Base-by-base conservation (phyloP, 2,888 invertebrate genomes). In the Zaprionus obscuricornis region DNA sequence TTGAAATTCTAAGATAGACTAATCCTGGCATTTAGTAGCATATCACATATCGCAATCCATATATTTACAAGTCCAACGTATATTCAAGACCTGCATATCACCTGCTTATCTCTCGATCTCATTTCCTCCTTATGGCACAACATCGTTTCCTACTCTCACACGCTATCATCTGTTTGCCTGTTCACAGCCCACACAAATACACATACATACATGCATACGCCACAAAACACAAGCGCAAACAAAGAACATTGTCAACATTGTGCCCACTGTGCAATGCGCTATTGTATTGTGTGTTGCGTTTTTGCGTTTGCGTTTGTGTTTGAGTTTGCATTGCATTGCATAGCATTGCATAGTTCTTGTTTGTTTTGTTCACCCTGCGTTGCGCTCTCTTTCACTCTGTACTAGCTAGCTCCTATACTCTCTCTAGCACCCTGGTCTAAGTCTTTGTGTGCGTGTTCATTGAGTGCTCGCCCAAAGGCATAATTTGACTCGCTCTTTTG, bases 361-460 rank as follows among this genome's bases (percentile, higher is more conserved):
- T 79, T 85, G 68, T 66, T 75, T 75, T 58, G 52, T 60, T 64
- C 70, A 56, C 72, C 71, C 71, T 33, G 13, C 22, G 20, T 31
- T 24, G 43, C 42, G 40, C 34, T 54, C 24, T 10, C 24, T 20
- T 37, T 37, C 13, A 10, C 10, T 14, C 13, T 6, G 24, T 24
- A 18, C 16, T 8, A 13, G 4, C 29, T 34, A 26, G 5, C 46
- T 16, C 27, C 37, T 26, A n/a, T 18, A 39, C 55, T 26, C 24
- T 40, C 4, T 27, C 7, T 4, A 3, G 7, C 29, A 16, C 3
- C 49, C 45, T 31, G 45, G 17, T 14, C 46, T 37, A 54, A 60
- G 62, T 56, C 62, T 60, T 62, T 82, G 78, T 75, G 67, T 87
- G 81, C 75, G 85, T 87, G 78, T 71, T 85, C 88, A 88, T 68